Evolutionary conservation across 2,797 vertebrate genomes (phyloP).

Genomic region (Sus cebifrons): DNA sequence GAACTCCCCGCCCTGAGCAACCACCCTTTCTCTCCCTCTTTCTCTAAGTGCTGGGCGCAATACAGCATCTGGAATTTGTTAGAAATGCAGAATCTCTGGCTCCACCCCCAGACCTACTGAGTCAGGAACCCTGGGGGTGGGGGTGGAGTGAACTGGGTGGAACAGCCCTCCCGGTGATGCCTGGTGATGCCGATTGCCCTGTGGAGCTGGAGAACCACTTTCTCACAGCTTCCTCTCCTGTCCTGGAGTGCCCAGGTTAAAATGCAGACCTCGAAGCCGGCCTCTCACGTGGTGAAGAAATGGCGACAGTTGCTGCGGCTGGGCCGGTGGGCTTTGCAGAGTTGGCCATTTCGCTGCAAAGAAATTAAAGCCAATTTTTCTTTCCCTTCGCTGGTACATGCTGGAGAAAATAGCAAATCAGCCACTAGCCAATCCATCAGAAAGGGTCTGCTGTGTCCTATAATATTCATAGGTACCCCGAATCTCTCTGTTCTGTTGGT

Average conservation of each 20-base stretch:
- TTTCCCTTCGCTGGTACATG: background rate
- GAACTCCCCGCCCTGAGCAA: rapidly evolving
- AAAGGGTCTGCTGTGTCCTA: background rate
- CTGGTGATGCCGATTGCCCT: background rate
- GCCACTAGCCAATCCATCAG: background rate
- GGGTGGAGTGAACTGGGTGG: rapidly evolving
- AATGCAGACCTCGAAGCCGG: background rate
- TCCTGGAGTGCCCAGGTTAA: background rate
- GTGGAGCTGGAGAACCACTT: background rate
- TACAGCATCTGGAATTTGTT: background rate
- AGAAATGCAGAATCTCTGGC: background rate
- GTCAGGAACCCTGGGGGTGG: background rate
- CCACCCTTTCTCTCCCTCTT: background rate
- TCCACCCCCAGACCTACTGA: background rate
- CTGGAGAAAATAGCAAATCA: background rate
- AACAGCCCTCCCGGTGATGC: background rate
- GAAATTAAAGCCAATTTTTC: background rate
- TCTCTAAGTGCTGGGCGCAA: background rate
- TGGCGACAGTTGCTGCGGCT: background rate
- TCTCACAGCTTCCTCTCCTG: background rate
- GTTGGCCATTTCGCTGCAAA: slow-evolving; percentile 31
- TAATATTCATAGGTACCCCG: background rate
- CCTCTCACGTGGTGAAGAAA: background rate
- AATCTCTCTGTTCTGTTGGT: background rate
- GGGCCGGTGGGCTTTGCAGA: background rate